A percentile compares a stretch with the other conserved stretches of the same genome.
Conservation (phyloP, 1,140 invertebrate species). For the Pachyrhynchus sulphureomaculatus region DNA sequence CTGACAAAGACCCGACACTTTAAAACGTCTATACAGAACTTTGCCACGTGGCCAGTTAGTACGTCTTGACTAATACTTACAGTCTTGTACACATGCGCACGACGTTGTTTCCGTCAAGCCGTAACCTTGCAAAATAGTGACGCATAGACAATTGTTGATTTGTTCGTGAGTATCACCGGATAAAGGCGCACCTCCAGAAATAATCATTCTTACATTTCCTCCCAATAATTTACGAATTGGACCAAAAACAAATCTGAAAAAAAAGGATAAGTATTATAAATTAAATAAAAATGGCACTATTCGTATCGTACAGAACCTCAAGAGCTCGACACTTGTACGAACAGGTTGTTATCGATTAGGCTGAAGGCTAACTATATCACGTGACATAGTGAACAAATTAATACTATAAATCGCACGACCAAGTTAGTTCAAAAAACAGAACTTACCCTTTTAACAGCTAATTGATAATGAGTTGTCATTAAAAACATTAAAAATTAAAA, state of each 20-base stretch:
- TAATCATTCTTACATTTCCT: conserved; percentile 80
- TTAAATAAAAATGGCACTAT: background rate
- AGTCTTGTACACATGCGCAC: conserved; percentile 86
- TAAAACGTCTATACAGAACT: too few relatives aligned
- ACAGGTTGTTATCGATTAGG: too few relatives aligned
- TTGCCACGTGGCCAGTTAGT: too few relatives aligned
- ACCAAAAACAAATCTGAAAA: conserved; percentile 70
- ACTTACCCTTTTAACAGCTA: too few relatives aligned
- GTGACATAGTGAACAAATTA: too few relatives aligned
- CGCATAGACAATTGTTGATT: conserved; percentile 90
- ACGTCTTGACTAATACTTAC: conserved; percentile 60
- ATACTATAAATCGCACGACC: too few relatives aligned
- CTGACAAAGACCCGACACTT: background rate
- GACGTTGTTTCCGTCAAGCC: conserved; percentile 97
- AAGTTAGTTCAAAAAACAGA: too few relatives aligned
- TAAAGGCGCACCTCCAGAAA: conserved; percentile 92
- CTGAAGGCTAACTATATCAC: too few relatives aligned
- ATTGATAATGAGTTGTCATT: too few relatives aligned
- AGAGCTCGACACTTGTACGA: background rate
- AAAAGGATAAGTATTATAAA: background rate
- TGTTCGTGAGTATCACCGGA: conserved; percentile 95
- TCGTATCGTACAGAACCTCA: background rate
- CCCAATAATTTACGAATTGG: conserved; percentile 82
- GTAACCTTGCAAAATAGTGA: conserved; percentile 91
- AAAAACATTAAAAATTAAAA: too few relatives aligned